Evolutionary conservation across 2,797 vertebrate species (phyloP).

Genomic region (Aeoliscus strigatus): DNA sequence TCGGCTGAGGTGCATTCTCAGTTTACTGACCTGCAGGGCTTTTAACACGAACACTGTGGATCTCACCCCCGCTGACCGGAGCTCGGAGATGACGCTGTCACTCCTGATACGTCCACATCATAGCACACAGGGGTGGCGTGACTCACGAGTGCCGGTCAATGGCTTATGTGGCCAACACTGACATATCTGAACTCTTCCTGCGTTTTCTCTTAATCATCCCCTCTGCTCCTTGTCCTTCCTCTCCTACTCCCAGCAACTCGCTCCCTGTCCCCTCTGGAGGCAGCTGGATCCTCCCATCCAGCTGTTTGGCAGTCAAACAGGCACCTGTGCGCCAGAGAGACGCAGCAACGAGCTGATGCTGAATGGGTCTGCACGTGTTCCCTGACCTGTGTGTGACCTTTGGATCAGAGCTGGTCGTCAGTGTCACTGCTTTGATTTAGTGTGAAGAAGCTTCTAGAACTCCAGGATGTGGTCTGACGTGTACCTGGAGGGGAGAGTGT

Average conservation of each 20-base stretch:
- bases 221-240: constrained; percentile 31
- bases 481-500: background rate
- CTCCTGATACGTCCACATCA: too few species aligned
- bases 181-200: constrained; percentile 16
- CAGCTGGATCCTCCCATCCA: constrained; percentile 51
- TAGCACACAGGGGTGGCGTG: too few species aligned
- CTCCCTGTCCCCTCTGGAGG: constrained; percentile 27
- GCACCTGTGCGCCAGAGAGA: constrained; percentile 37
- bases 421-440: too few species aligned
- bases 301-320: constrained; percentile 42
- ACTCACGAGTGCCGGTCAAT: too few species aligned
- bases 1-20: too few species aligned
- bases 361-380: constrained; percentile 6
- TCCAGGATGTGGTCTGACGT: background rate
- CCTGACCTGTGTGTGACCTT: constrained; percentile 5
- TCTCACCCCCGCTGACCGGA: too few species aligned
- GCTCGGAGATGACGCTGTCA: too few species aligned
- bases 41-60: too few species aligned
- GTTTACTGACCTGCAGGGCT: too few species aligned
- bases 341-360: too few species aligned
- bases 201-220: constrained; percentile 14
- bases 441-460: background rate
- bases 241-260: constrained; percentile 17
- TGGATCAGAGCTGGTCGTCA: background rate
- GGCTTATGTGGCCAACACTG: background rate